Base-by-base conservation (phyloP, 2,888 invertebrate species). In the Cynaeus angustus region DNA sequence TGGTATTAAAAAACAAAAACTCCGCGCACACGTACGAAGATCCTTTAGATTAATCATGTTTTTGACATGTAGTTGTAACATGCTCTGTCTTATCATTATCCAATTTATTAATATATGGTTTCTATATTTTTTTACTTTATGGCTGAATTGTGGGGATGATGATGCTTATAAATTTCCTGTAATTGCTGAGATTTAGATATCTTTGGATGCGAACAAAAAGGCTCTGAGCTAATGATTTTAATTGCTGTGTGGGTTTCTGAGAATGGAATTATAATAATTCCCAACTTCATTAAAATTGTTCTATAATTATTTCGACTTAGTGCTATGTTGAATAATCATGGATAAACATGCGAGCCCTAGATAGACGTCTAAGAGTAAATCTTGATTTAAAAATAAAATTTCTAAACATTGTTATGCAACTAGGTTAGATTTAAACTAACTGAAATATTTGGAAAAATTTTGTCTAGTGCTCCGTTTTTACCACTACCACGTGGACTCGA, bases 271-370 rank as follows among this genome's bases (percentile, higher is more conserved):
- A 53, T 55, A 28, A 53, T 45, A 45, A 45, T 45, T 64, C 52
- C 21, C 45, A 28, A 33, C 55, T 56, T 66, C 62, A 52, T 68
- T 68, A 68, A 61, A 61, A 68, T 68, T 45, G 68, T 55, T 61
- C 43, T 45, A 30, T 68, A 68, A 68, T 68, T 68, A 45, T 61
- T 61, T 9, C 8, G 21, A 33, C 45, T 10, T 37, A 5, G 37
- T 37, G 7, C 1, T 37, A 5, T 1, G 3, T 37, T 37, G 9
- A 37, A 41, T 41, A 41, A 41, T 41, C 6, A 6, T n/a, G n/a
- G 7, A 3, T 12, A 41, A 2, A 10, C 41, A 41, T 41, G 41
- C 41, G n/a, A 41, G 3, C 38, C 9, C 9, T n/a, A 38, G 38
- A n/a, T 38, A 28, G 28, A 28, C 7, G 28, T 28, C n/a, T 21